Evolutionary conservation across 2,888 invertebrate genomes (phyloP).

Genomic region (Aspidiotus destructor): DNA sequence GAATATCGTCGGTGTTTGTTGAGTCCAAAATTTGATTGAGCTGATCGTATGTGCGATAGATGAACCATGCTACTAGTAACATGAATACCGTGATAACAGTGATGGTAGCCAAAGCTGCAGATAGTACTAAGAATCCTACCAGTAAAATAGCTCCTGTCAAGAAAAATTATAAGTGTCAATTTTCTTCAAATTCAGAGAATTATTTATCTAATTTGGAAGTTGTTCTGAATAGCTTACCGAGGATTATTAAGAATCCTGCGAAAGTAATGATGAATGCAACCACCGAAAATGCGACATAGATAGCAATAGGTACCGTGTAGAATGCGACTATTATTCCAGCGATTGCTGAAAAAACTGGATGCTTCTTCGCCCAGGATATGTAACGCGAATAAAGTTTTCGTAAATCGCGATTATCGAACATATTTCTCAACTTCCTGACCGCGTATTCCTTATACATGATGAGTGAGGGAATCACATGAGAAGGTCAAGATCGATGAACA

Average conservation of each 20-base stretch:
- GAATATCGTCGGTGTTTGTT: too few relatives aligned
- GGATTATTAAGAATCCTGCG: neutral
- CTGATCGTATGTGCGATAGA: too few relatives aligned
- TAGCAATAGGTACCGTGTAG: neutral
- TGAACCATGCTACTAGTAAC: too few relatives aligned
- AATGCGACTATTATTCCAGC: neutral
- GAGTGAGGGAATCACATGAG: neutral
- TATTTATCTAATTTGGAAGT: too few relatives aligned
- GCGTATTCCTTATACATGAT: neutral
- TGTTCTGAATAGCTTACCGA: neutral
- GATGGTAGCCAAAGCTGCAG: too few relatives aligned
- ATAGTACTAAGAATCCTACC: too few relatives aligned
- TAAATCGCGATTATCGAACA: neutral
- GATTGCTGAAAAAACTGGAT: neutral
- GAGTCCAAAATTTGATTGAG: too few relatives aligned
- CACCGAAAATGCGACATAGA: neutral
- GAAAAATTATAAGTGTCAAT: too few relatives aligned
- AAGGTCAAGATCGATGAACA: neutral
- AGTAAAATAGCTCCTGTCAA: too few relatives aligned
- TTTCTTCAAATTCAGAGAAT: too few relatives aligned
- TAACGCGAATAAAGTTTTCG: neutral
- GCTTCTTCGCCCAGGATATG: neutral
- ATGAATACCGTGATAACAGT: too few relatives aligned
- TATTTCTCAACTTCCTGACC: neutral
- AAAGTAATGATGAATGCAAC: neutral